Evolutionary conservation across 2,797 vertebrate species (phyloP).

Genomic region (Gephyroberyx darwinii): DNA sequence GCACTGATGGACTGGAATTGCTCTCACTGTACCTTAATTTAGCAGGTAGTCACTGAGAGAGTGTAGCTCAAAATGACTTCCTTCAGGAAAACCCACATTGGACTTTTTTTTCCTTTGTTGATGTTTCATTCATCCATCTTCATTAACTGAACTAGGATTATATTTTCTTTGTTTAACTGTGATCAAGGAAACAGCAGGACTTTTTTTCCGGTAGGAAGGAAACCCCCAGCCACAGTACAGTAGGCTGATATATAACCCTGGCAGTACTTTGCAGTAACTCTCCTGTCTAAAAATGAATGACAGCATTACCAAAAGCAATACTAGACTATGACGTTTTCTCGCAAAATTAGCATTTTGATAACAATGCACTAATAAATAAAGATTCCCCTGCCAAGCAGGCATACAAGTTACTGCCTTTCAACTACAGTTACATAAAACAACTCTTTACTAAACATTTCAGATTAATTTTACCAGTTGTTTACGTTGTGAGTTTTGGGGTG

Average conservation of each 20-base stretch:
- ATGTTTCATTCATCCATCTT: slow-evolving; percentile 3
- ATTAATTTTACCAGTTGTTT: slow-evolving; percentile 25
- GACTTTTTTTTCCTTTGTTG: slow-evolving; percentile 36
- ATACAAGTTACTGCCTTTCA: neutral
- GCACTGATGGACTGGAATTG: slow-evolving; percentile 63
- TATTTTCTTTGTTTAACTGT: slow-evolving; percentile 19
- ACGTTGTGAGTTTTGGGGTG: slow-evolving; percentile 33
- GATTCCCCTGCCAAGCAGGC: neutral
- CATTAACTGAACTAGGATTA: neutral
- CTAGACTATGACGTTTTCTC: slow-evolving; percentile 15
- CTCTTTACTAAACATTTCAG: slow-evolving; percentile 43
- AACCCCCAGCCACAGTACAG: slow-evolving; percentile 10
- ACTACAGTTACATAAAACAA: neutral
- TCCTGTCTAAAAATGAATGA: neutral
- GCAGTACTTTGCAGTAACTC: slow-evolving; percentile 17
- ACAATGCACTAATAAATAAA: slow-evolving; percentile 1
- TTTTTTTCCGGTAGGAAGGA: neutral
- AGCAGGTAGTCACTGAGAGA: slow-evolving; percentile 56
- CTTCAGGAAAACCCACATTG: slow-evolving; percentile 39
- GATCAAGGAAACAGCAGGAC: neutral
- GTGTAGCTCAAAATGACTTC: slow-evolving; percentile 54
- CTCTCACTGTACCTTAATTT: slow-evolving; percentile 53
- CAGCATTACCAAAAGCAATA: slow-evolving; percentile 32
- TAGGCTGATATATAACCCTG: neutral
- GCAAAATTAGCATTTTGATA: slow-evolving; percentile 28